phyloP scores from a whole-genome alignment of 2,797 vertebrate species.

The Microctenopoma lineatum region DNA sequence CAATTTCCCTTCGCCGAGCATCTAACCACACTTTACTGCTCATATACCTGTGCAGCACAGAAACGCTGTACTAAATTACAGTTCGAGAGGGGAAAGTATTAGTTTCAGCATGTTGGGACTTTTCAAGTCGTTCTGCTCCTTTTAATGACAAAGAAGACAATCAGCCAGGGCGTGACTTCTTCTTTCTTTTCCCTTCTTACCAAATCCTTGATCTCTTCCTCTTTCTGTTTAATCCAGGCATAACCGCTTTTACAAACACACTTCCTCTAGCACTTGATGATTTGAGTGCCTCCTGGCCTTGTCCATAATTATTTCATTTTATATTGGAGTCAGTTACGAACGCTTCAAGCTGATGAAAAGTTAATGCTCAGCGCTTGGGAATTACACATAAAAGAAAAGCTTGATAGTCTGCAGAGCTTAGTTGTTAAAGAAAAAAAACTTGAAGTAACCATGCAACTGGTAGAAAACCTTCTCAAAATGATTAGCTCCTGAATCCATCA shows the following conservation, averaged over 20 bases:
- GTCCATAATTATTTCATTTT: slow-evolving; percentile 61
- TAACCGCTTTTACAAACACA: slow-evolving; percentile 24
- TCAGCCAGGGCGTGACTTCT: slow-evolving; percentile 10
- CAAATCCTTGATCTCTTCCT: slow-evolving; percentile 8
- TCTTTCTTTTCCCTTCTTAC: neutral
- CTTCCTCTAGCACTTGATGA: slow-evolving; percentile 20
- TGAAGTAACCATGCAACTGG: too few species aligned
- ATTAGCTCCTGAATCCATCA: slow-evolving; percentile 14
- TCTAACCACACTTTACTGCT: slow-evolving; percentile 44
- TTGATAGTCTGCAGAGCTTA: slow-evolving; percentile 27
- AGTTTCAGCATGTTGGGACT: slow-evolving; percentile 37
- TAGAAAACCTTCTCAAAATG: neutral
- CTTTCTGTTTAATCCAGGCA: slow-evolving; percentile 24
- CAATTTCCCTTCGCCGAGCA: slow-evolving; percentile 41
- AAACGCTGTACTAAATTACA: slow-evolving; percentile 62
- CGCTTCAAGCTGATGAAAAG: slow-evolving; percentile 24
- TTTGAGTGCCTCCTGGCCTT: slow-evolving; percentile 22
- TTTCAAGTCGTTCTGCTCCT: slow-evolving; percentile 25
- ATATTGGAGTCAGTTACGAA: slow-evolving; percentile 38
- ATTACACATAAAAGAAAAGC: slow-evolving; percentile 22
- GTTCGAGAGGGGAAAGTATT: slow-evolving; percentile 62
- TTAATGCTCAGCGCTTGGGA: slow-evolving; percentile 16
- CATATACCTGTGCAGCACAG: slow-evolving; percentile 63
- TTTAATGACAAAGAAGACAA: slow-evolving; percentile 36
- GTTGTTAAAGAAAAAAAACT: slow-evolving; percentile 13